Evolutionary conservation across 92 coral and sea anemone genomes (phyloP).

Genomic region (Phenganax marumi): DNA sequence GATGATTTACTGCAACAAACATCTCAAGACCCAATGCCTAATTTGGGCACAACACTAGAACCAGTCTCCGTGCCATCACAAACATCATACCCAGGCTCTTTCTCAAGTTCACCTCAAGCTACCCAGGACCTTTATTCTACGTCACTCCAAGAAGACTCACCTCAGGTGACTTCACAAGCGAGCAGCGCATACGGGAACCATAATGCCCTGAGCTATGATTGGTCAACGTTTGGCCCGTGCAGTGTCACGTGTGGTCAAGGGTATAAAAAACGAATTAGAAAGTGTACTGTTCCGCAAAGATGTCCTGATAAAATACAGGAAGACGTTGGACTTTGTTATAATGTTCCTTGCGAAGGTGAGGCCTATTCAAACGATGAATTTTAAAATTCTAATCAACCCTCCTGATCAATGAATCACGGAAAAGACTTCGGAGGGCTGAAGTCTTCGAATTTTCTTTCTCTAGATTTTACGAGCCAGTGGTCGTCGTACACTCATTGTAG

Average conservation of each 20-base stretch:
- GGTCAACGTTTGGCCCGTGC: constrained; percentile 81
- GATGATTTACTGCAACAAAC: constrained; percentile 30
- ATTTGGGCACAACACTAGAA: neutral
- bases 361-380: neutral
- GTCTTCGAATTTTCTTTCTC: neutral
- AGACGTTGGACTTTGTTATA: constrained; percentile 73
- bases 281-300: constrained; percentile 73
- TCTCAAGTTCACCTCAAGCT: neutral
- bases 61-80: constrained; percentile 5
- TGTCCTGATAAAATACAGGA: constrained; percentile 68
- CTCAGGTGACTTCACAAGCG: neutral
- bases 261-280: constrained; percentile 75
- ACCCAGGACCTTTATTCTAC: neutral
- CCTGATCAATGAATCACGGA: too few relatives aligned
- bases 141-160: neutral
- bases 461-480: constrained; percentile 68
- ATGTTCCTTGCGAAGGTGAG: constrained; percentile 71
- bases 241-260: constrained; percentile 91
- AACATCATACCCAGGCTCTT: neutral
- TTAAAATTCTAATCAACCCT: too few relatives aligned
- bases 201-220: constrained; percentile 44
- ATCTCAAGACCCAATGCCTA: constrained; percentile 25
- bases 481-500: constrained; percentile 76
- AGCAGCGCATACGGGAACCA: neutral
- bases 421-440: too few relatives aligned